Percentiles rank a stretch among this genome's conserved stretches.
Conservation (phyloP, 2,113 vertebrate genomes). For the Sisor rabdophorus region DNA sequence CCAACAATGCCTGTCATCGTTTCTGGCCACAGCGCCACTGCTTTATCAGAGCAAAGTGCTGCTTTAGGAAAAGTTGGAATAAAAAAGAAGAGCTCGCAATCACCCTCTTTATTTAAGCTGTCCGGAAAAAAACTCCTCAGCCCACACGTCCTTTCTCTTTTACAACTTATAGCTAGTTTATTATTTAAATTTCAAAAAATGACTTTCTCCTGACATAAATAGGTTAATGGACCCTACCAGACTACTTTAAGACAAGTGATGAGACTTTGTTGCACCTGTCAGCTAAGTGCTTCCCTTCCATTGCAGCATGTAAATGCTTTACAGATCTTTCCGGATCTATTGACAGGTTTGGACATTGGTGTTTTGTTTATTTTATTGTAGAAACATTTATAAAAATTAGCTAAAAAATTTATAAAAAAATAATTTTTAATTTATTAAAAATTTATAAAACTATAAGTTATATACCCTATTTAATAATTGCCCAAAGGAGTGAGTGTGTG, state of each 20-base stretch:
- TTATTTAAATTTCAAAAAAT: constrained; percentile 34
- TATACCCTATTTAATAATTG: too few relatives aligned
- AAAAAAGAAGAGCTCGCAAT: constrained; percentile 31
- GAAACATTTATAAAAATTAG: too few relatives aligned
- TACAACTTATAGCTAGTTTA: constrained; percentile 1
- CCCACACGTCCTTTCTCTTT: constrained; percentile 10
- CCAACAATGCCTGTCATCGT: constrained; percentile 48
- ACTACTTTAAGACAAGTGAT: constrained; percentile 10
- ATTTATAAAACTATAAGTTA: too few relatives aligned
- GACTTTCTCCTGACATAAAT: constrained; percentile 29
- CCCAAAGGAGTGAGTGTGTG: too few relatives aligned
- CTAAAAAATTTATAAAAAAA: too few relatives aligned
- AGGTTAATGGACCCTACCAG: constrained; percentile 28
- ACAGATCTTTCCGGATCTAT: neutral
- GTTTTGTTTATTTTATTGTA: too few relatives aligned
- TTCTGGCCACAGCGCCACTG: constrained; percentile 24
- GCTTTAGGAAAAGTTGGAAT: constrained; percentile 34
- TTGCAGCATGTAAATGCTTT: neutral
- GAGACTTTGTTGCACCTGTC: constrained; percentile 9
- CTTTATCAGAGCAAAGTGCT: constrained; percentile 39
- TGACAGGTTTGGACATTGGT: neutral
- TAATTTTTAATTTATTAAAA: too few relatives aligned
- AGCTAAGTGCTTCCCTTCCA: neutral
- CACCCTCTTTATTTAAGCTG: constrained; percentile 49
- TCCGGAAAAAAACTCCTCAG: constrained; percentile 31